Percentiles rank a stretch among this genome's conserved stretches.
These are phyloP conservation scores for Elegia similella DNA, from an alignment of 2,888 invertebrate species.

Conservation along the genomic window DNA sequence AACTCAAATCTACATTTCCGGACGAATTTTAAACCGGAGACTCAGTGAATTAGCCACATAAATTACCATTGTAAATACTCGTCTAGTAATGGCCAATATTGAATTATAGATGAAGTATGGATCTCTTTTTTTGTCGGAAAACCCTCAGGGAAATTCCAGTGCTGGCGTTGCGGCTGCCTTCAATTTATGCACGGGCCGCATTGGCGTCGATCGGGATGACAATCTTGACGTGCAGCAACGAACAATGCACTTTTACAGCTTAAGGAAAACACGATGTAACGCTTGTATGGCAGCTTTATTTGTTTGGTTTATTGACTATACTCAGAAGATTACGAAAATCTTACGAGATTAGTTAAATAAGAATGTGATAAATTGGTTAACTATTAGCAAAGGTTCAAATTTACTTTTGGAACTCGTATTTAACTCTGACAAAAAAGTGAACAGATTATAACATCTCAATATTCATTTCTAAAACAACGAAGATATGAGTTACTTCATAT, in stretches of 20 bases:
- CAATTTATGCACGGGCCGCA: slow-evolving; percentile 71
- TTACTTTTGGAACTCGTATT: too few relatives aligned
- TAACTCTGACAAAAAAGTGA: too few relatives aligned
- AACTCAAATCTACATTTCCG: slow-evolving; percentile 22
- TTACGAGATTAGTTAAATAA: too few relatives aligned
- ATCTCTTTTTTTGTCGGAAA: slow-evolving; percentile 62
- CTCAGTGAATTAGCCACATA: slow-evolving; percentile 52
- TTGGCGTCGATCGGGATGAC: slow-evolving; percentile 64
- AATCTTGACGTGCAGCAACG: slow-evolving; percentile 60
- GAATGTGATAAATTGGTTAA: too few relatives aligned
- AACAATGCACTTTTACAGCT: slow-evolving; percentile 56
- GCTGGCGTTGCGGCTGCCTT: slow-evolving; percentile 55
- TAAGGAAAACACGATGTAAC: slow-evolving; percentile 29
- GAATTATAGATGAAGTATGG: slow-evolving; percentile 69
- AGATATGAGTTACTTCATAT: too few relatives aligned
- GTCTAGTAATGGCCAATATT: slow-evolving; percentile 59
- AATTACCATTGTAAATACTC: slow-evolving; percentile 61
- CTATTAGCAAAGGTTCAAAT: too few relatives aligned
- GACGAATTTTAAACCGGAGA: slow-evolving; percentile 39
- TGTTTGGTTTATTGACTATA: not conserved
- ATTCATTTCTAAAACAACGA: too few relatives aligned
- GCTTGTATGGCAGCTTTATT: not conserved
- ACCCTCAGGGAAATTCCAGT: slow-evolving; percentile 69
- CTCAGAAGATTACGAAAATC: too few relatives aligned
- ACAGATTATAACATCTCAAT: too few relatives aligned